Conservation (phyloP, 2,113 vertebrate genomes). For the Xyliphius kryptos region DNA sequence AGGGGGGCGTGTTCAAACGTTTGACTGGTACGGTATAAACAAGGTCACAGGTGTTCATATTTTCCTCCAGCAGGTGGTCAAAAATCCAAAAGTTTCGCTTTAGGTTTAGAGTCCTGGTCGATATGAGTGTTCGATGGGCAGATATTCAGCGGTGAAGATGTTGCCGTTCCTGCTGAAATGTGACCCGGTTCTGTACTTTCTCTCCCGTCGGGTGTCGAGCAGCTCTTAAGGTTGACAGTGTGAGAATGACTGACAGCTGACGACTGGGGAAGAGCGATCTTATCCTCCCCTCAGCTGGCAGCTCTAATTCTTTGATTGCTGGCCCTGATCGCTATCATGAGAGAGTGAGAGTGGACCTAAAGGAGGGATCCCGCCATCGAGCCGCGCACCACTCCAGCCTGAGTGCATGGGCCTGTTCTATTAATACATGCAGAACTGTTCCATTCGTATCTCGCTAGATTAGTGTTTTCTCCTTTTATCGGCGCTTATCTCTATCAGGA, state of each 20-base stretch:
- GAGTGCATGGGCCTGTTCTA: not conserved
- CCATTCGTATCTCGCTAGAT: not conserved
- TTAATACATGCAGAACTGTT: not conserved
- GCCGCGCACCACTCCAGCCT: not conserved
- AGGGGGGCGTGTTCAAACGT: too few species aligned
- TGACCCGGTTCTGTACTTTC: not conserved
- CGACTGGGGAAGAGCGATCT: not conserved
- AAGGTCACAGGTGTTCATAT: too few species aligned
- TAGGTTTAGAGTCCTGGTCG: too few species aligned
- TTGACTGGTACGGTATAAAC: too few species aligned
- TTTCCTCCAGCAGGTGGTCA: too few species aligned
- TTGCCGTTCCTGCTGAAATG: too few species aligned
- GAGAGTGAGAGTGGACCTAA: not conserved
- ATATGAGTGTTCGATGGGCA: too few species aligned
- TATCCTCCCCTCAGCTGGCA: slow-evolving; percentile 8
- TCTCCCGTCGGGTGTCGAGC: not conserved
- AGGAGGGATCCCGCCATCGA: not conserved
- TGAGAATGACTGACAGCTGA: slow-evolving; percentile 12
- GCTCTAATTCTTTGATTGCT: slow-evolving; percentile 15
- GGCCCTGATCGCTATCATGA: not conserved
- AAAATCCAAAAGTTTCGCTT: too few species aligned
- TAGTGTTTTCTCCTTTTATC: not conserved
- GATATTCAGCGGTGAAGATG: too few species aligned
- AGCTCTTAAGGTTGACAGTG: not conserved
- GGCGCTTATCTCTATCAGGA: slow-evolving; percentile 11